Evolutionary conservation across 2,797 vertebrate genomes (phyloP).

Genomic region (Bovichtus diacanthus): DNA sequence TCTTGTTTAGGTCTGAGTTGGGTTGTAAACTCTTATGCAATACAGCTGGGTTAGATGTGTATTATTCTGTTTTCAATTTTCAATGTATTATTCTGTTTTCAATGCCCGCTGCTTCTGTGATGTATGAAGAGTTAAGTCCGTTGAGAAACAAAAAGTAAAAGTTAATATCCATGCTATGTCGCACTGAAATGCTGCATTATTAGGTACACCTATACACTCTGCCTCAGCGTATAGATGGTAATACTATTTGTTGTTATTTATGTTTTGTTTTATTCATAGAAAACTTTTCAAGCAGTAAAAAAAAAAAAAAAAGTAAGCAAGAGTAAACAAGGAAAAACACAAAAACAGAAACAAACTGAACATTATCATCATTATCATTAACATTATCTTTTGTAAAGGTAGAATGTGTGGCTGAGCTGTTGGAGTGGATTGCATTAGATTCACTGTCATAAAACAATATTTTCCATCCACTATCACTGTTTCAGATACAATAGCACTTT

Average conservation of each 20-base stretch:
- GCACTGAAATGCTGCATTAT: background rate
- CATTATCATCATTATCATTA: too few species aligned
- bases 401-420: background rate
- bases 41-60: background rate
- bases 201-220: background rate
- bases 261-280: background rate
- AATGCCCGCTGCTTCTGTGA: background rate
- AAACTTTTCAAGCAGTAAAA: background rate
- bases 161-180: background rate
- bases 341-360: background rate
- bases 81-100: slow-evolving; percentile 19
- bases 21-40: slow-evolving; percentile 24
- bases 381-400: background rate
- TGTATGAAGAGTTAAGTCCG: background rate
- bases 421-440: background rate
- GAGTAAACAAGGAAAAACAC: background rate
- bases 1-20: slow-evolving; percentile 14
- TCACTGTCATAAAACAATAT: slow-evolving; percentile 4
- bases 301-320: background rate
- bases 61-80: slow-evolving; percentile 29
- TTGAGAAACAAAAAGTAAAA: slow-evolving; percentile 1
- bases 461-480: background rate
- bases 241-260: too few species aligned
- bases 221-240: background rate
- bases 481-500: slow-evolving; percentile 14